Evolutionary conservation across 2,888 invertebrate species (phyloP).

Genomic region (Mesochorus sp.): DNA sequence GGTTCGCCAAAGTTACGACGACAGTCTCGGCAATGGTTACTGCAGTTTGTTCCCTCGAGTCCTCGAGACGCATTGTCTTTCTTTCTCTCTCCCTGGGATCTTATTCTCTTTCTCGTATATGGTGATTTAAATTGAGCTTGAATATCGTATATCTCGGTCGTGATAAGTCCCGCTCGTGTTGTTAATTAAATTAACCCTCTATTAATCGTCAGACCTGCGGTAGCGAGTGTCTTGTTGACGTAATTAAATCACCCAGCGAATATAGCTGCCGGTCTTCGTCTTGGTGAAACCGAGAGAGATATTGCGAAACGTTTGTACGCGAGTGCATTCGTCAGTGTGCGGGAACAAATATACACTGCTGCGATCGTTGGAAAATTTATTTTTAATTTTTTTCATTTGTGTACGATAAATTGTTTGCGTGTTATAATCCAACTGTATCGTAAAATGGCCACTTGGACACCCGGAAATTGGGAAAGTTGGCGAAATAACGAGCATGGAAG

Average conservation of each 20-base stretch:
- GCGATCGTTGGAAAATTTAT: not conserved
- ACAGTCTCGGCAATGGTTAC: conserved; percentile 52
- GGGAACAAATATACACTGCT: not conserved
- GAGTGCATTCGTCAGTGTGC: not conserved
- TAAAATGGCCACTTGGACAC: conserved; percentile 38
- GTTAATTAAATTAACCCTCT: conserved; percentile 27
- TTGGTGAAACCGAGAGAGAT: no score
- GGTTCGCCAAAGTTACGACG: conserved; percentile 54
- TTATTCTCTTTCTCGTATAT: not conserved
- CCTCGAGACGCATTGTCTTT: conserved; percentile 48
- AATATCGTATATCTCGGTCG: not conserved
- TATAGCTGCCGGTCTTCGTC: no score
- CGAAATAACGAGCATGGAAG: conserved; percentile 14
- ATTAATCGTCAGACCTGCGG: not conserved
- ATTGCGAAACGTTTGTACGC: not conserved
- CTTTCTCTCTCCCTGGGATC: conserved; percentile 12
- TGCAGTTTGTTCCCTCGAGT: conserved; percentile 55
- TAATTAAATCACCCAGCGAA: conserved; percentile 21
- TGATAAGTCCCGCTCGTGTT: conserved; percentile 9
- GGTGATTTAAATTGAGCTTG: not conserved
- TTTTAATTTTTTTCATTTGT: not conserved
- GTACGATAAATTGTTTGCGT: not conserved
- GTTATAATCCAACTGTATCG: not conserved
- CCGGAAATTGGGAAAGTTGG: conserved; percentile 52
- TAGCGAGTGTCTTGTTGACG: not conserved